Evolutionary conservation across 2,888 invertebrate species (phyloP).

Genomic region (Megaustenia siamemsis): DNA sequence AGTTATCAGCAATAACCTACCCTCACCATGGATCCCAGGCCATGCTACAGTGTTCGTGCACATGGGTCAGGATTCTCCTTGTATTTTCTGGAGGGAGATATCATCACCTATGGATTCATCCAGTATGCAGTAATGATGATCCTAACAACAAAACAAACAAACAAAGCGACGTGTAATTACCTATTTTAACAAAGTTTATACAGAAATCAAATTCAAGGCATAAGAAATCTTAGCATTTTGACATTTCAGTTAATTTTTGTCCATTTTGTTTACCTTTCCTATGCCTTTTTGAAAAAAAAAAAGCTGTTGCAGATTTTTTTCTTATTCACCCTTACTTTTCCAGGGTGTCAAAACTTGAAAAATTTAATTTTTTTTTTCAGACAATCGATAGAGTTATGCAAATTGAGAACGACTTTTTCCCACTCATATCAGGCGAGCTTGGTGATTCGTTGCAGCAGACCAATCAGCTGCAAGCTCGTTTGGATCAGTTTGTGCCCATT

Average conservation of each 20-base stretch:
- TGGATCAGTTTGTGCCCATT: constrained; percentile 78
- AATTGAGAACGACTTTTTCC: constrained; percentile 88
- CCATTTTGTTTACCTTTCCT: background rate
- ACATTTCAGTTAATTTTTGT: background rate
- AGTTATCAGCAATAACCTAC: too few relatives aligned
- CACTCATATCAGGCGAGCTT: constrained; percentile 85
- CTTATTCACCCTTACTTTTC: background rate
- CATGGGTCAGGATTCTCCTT: too few relatives aligned
- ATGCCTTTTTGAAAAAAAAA: background rate
- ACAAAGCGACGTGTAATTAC: too few relatives aligned
- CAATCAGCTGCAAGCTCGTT: constrained; percentile 73
- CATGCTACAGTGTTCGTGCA: too few relatives aligned
- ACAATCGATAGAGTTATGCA: constrained; percentile 81
- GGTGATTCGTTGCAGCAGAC: constrained; percentile 82
- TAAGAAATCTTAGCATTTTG: background rate
- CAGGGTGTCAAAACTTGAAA: background rate
- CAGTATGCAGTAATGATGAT: too few relatives aligned
- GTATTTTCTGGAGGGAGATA: too few relatives aligned
- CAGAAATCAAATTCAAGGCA: background rate
- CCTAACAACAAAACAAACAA: too few relatives aligned
- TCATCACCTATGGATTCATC: too few relatives aligned
- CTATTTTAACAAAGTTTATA: background rate
- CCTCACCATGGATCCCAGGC: too few relatives aligned
- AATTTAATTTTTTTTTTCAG: constrained; percentile 67
- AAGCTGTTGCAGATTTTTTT: background rate